Conservation (phyloP, 2,113 vertebrate species). For the Arothron firmamentum region DNA sequence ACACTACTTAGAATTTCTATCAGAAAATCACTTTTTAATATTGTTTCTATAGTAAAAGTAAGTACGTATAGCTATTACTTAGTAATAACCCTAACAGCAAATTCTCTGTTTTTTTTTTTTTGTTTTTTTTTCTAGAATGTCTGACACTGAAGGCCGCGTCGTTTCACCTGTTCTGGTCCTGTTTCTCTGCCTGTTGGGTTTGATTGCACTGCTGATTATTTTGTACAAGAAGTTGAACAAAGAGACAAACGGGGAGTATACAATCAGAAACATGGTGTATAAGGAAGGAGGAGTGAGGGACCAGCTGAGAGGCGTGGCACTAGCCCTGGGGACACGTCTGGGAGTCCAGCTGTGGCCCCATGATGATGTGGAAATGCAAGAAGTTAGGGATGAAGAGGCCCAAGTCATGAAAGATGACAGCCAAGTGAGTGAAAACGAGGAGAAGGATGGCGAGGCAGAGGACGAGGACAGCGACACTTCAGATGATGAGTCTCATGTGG, state of each 20-base stretch:
- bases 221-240: conserved; percentile 69
- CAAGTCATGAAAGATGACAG: conserved; percentile 12
- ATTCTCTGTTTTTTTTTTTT: background rate
- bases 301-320: conserved; percentile 19
- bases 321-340: conserved; percentile 34
- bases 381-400: conserved; percentile 21
- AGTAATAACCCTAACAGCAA: too few species aligned
- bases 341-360: conserved; percentile 49
- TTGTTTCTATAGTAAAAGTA: too few species aligned
- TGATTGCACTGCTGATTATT: conserved; percentile 48
- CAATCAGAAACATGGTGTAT: conserved; percentile 49
- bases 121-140: conserved; percentile 49
- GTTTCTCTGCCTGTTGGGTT: conserved; percentile 1
- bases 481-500: conserved; percentile 32
- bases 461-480: conserved; percentile 20
- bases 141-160: accelerated
- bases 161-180: background rate
- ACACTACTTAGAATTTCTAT: too few species aligned
- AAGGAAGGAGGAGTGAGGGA: conserved; percentile 66
- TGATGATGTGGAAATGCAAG: conserved; percentile 21
- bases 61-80: too few species aligned
- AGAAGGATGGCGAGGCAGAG: conserved; percentile 7
- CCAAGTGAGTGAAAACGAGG: conserved; percentile 6
- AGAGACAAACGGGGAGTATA: conserved; percentile 61
- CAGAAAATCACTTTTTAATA: too few species aligned